Percentiles rank a stretch among this genome's conserved stretches.
These are phyloP conservation scores for Capitella teleta DNA, from an alignment of 1,140 invertebrate species.

Conservation along the genomic window DNA sequence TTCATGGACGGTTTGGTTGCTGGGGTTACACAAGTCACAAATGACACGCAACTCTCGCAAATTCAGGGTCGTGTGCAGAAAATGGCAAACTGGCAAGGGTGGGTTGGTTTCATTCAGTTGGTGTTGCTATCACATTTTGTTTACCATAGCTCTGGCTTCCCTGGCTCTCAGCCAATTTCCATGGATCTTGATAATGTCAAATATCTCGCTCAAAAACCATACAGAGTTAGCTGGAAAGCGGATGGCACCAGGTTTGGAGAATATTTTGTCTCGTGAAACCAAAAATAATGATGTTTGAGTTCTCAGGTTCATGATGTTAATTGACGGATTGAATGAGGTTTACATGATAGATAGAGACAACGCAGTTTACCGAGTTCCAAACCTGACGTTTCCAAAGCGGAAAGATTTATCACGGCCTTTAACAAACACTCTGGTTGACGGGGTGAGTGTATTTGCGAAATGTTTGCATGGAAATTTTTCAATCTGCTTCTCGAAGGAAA, in stretches of 20 bases:
- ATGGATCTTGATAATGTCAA: slow-evolving; percentile 78
- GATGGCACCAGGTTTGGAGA: slow-evolving; percentile 73
- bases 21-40: slow-evolving; percentile 29
- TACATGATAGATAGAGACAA: slow-evolving; percentile 95
- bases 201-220: slow-evolving; percentile 65
- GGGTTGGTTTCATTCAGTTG: slow-evolving; percentile 12
- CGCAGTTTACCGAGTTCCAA: slow-evolving; percentile 76
- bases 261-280: not conserved
- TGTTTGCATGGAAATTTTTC: not conserved
- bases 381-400: slow-evolving; percentile 64
- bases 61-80: slow-evolving; percentile 66
- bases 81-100: slow-evolving; percentile 67
- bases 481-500: slow-evolving; percentile 53
- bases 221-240: slow-evolving; percentile 97
- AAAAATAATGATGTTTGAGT: not conserved
- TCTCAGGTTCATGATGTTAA: slow-evolving; percentile 88
- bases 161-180: slow-evolving; percentile 91
- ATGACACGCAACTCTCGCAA: slow-evolving; percentile 50
- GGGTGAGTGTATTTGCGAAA: slow-evolving; percentile 49
- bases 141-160: slow-evolving; percentile 61
- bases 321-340: slow-evolving; percentile 68
- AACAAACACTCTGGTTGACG: slow-evolving; percentile 79
- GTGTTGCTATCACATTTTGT: not conserved
- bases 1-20: slow-evolving; percentile 41
- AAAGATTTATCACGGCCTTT: slow-evolving; percentile 62